Evolutionary conservation across 2,888 invertebrate species (phyloP).

Genomic region (Pycnomerus fuliginosus): DNA sequence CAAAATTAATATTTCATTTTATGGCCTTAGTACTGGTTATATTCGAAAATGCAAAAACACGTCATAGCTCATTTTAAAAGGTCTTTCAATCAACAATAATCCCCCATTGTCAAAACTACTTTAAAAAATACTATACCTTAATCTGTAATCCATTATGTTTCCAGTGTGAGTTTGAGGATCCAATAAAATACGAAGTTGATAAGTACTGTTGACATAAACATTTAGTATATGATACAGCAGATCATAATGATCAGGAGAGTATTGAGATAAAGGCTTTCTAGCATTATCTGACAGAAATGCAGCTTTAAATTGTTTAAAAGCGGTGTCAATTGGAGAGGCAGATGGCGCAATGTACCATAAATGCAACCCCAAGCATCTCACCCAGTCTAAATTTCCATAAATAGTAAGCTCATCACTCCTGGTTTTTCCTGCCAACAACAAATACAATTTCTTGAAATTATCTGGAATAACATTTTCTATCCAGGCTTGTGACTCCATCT

Average conservation of each 20-base stretch:
- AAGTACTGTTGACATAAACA: conserved; percentile 66
- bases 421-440: conserved; percentile 65
- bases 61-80: too few relatives aligned
- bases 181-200: conserved; percentile 66
- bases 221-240: conserved; percentile 81
- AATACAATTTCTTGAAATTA: conserved; percentile 65
- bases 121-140: too few relatives aligned
- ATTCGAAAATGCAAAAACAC: too few relatives aligned
- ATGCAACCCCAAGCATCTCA: conserved; percentile 75
- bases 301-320: conserved; percentile 69
- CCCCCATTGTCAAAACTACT: too few relatives aligned
- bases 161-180: conserved; percentile 75
- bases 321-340: conserved; percentile 70
- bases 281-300: conserved; percentile 61
- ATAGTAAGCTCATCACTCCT: conserved; percentile 62
- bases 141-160: conserved; percentile 79
- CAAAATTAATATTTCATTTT: too few relatives aligned
- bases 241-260: conserved; percentile 61
- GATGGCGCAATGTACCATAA: conserved; percentile 65
- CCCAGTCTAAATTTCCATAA: conserved; percentile 76
- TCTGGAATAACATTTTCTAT: conserved; percentile 67
- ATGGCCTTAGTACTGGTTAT: too few relatives aligned
- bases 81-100: too few relatives aligned
- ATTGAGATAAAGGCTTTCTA: conserved; percentile 46
- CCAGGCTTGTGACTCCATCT: conserved; percentile 68